phyloP scores from a whole-genome alignment of 1,140 invertebrate genomes.

The Ericerus pela region DNA sequence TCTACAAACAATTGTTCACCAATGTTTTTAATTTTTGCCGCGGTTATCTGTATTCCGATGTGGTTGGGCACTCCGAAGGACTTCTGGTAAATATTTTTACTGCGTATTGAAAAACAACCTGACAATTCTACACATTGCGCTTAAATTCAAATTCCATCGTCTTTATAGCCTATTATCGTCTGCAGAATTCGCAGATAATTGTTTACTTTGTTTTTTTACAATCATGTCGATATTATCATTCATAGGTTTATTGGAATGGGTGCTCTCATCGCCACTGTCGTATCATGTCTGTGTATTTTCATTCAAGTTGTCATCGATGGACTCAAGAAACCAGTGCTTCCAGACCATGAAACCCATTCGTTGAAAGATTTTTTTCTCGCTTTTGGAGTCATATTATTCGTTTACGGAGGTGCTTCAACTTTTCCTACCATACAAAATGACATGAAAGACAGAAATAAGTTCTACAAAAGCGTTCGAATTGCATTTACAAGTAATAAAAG shows the following conservation, averaged over 20 bases:
- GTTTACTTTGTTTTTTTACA: too few species aligned
- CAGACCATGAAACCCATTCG: slow-evolving; percentile 26
- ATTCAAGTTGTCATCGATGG: slow-evolving; percentile 38
- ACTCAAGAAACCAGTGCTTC: slow-evolving; percentile 26
- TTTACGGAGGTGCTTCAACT: slow-evolving; percentile 48
- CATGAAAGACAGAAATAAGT: slow-evolving; percentile 42
- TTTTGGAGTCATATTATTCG: slow-evolving; percentile 47
- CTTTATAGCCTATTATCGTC: too few species aligned
- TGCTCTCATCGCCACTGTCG: slow-evolving; percentile 38
- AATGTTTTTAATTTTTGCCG: slow-evolving; percentile 47
- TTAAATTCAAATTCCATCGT: too few species aligned
- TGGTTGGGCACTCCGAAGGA: slow-evolving; percentile 57
- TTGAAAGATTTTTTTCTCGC: slow-evolving; percentile 40
- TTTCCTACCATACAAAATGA: slow-evolving; percentile 58
- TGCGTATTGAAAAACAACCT: too few species aligned
- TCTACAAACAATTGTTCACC: slow-evolving; percentile 38
- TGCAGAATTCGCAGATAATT: too few species aligned
- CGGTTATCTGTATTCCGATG: slow-evolving; percentile 42
- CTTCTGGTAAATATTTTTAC: slow-evolving; percentile 40
- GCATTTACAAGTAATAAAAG: slow-evolving; percentile 39
- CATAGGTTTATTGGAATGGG: slow-evolving; percentile 37
- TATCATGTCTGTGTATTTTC: slow-evolving; percentile 42
- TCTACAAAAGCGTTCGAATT: slow-evolving; percentile 36
- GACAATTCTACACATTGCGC: too few species aligned
- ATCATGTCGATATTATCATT: too few species aligned